Evolutionary conservation across 2,113 vertebrate genomes (phyloP).

Genomic region (Coracopsis vasa): DNA sequence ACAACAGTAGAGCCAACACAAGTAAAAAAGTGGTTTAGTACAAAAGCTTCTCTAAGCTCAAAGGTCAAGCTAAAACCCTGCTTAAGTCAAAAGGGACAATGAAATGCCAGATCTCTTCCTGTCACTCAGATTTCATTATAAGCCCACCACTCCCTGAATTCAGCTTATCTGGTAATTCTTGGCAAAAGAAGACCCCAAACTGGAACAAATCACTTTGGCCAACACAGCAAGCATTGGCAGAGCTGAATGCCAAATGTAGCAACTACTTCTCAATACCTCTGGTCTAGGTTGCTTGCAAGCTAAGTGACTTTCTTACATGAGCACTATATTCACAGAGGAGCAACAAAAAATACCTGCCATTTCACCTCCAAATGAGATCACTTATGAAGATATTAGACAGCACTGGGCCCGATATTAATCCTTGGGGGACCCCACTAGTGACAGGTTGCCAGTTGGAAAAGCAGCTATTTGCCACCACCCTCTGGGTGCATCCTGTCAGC

Average conservation of each 20-base stretch:
- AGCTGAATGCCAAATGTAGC: background rate
- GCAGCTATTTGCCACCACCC: background rate
- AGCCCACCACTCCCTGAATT: background rate
- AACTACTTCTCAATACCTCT: background rate
- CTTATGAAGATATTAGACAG: background rate
- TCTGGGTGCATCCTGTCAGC: background rate
- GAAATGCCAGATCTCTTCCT: conserved; percentile 17
- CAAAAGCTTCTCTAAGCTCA: background rate
- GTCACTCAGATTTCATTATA: background rate
- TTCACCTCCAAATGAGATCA: background rate
- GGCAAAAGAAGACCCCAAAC: background rate
- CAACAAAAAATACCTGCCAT: background rate
- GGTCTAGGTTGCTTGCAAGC: background rate
- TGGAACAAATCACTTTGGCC: background rate
- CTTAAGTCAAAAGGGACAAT: conserved; percentile 4
- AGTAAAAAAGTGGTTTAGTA: background rate
- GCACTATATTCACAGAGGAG: background rate
- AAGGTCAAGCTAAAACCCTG: conserved; percentile 11
- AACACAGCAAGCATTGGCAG: background rate
- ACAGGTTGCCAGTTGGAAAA: background rate
- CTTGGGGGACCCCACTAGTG: background rate
- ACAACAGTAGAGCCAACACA: background rate
- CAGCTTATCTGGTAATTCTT: background rate
- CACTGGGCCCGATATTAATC: background rate
- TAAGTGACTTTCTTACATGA: background rate